Evolutionary conservation across 2,797 vertebrate genomes (phyloP), one percentile per base, ranked within the genome.

Genomic region (Parauchenoglanis punctatus): DNA sequence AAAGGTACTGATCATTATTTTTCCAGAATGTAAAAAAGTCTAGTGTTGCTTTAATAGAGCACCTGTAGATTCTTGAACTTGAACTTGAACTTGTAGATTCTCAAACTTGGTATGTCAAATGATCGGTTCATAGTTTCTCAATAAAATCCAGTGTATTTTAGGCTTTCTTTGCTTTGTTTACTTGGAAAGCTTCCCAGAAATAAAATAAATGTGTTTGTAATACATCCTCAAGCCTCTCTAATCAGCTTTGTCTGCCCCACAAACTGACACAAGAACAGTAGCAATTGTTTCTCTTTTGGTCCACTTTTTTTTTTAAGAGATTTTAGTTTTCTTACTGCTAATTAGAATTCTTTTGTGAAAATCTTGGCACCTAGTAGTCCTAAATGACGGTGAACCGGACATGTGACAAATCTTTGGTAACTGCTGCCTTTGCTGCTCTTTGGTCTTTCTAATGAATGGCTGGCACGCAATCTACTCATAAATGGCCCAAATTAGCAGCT

Each of bases 361-460:
- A 91, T 89, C 89, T 92, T 92, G 87, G 85, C 92, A 92, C 88
- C 90, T 91, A 88, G 91, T 88, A 86, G 85, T 89, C 68, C 89
- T 94, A 93, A 94, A 92, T 91, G 89, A 92, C 86, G 90, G 90
- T 91, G 89, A 90, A 81, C 89, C 86, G 88, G 92, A 90, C 95
- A 95, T 95, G 95, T 96, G 96, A 96, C 93, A 92, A 92, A 89
- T 93, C 91, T 93, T 95, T 90, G 91, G 93, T 94, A 94, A 94
- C 94, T 89, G 89, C 91, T 94, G 92, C 87, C 90, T 90, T 91
- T 86, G 72, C 90, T 87, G 83, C 86, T 58, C 2, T 65, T 46
- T 67, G 81, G 85, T 18, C 58, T 86, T 68, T 91, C 90, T 96
- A 96, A 96, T 95, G 95, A 77, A 18, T 3, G 75, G 10, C 49